Evolutionary conservation across 1,140 invertebrate genomes (phyloP).

Genomic region (Temnothorax longispinosus): DNA sequence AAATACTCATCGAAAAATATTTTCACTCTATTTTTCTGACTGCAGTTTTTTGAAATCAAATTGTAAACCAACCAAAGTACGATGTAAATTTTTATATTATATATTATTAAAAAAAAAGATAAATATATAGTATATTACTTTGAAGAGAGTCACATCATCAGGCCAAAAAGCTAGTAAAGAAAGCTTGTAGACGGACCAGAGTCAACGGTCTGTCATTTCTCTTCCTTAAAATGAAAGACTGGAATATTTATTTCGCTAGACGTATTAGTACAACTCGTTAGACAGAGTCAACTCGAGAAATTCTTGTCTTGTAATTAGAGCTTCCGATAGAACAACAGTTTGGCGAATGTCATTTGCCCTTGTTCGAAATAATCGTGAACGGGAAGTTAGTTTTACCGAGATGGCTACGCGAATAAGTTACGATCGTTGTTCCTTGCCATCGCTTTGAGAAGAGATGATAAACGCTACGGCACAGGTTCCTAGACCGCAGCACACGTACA

Average conservation of each 20-base stretch:
- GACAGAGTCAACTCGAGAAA: slow-evolving; percentile 45
- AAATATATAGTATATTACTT: neutral
- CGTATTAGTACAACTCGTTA: slow-evolving; percentile 27
- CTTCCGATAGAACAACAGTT: slow-evolving; percentile 61
- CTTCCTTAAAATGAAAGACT: slow-evolving; percentile 47
- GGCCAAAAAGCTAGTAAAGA: slow-evolving; percentile 10
- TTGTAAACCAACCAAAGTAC: slow-evolving; percentile 24
- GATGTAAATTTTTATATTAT: slow-evolving; percentile 15
- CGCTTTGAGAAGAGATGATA: neutral
- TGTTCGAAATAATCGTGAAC: slow-evolving; percentile 26
- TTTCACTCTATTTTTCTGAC: neutral
- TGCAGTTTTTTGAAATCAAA: slow-evolving; percentile 1
- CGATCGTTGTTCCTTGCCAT: slow-evolving; percentile 34
- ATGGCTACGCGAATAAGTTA: slow-evolving; percentile 31
- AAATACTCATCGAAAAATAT: neutral
- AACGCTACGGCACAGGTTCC: neutral
- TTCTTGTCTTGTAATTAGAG: slow-evolving; percentile 63
- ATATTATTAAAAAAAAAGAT: slow-evolving; percentile 8
- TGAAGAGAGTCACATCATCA: neutral
- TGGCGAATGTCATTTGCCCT: slow-evolving; percentile 27
- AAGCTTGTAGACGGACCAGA: slow-evolving; percentile 17
- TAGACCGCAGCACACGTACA: neutral
- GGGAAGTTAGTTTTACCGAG: slow-evolving; percentile 40
- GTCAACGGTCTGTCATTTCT: slow-evolving; percentile 35
- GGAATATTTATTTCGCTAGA: slow-evolving; percentile 65